Evolutionary conservation across 2,888 invertebrate genomes (phyloP).

Genomic region (Sphinx pinastri): DNA sequence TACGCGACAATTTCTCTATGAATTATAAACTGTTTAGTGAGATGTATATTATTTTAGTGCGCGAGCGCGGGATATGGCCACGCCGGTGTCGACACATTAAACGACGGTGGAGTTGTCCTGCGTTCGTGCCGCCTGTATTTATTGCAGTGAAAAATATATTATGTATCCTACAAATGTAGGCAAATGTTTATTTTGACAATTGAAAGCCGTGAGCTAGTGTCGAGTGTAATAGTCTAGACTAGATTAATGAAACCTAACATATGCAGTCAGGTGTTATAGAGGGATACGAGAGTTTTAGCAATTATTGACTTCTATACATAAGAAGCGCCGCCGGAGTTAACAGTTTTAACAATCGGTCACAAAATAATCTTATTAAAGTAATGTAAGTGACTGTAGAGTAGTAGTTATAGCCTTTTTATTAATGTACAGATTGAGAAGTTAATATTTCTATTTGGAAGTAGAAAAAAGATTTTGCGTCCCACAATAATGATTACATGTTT

Average conservation of each 20-base stretch:
- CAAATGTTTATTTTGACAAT: conserved; percentile 17
- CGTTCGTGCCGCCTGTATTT: conserved; percentile 7
- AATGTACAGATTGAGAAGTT: not conserved
- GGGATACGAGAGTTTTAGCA: conserved; percentile 16
- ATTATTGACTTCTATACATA: not conserved
- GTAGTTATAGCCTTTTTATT: not conserved
- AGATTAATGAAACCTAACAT: conserved; percentile 29
- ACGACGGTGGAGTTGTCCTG: not conserved
- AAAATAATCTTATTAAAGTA: not conserved
- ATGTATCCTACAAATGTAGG: conserved; percentile 3
- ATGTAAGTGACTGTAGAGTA: not conserved
- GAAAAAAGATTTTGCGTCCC: conserved; percentile 1
- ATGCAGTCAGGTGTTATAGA: not conserved
- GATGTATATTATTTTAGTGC: conserved; percentile 42
- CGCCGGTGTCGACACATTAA: not conserved
- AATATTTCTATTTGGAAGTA: not conserved
- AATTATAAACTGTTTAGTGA: conserved; percentile 46
- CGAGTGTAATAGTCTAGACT: conserved; percentile 31
- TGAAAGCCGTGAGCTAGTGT: conserved; percentile 5
- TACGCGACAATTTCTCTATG: conserved; percentile 43
- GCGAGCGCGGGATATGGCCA: not conserved
- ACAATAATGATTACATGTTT: not conserved
- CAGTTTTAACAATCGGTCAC: not conserved
- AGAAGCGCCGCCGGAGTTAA: not conserved
- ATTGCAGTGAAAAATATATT: conserved; percentile 3